Conservation (phyloP, 2,113 vertebrate genomes). For the Dascyllus trimaculatus region DNA sequence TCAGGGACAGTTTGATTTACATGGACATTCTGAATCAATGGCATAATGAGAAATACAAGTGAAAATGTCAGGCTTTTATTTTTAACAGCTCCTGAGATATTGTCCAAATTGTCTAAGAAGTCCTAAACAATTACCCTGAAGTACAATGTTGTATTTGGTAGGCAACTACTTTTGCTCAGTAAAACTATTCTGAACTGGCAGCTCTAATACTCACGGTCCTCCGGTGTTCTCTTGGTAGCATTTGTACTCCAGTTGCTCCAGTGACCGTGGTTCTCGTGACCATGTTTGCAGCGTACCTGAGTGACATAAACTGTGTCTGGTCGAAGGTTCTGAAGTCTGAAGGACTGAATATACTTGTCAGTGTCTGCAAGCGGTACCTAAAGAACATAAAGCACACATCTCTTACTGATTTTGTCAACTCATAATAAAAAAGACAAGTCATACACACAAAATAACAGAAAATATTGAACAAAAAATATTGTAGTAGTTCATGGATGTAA, state of each 20-base stretch:
- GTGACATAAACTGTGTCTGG: conserved; percentile 87
- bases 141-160: too few species aligned
- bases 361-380: conserved; percentile 87
- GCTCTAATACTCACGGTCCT: conserved; percentile 87
- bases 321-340: conserved; percentile 88
- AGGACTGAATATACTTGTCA: conserved; percentile 79
- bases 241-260: conserved; percentile 95
- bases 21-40: too few species aligned
- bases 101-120: too few species aligned
- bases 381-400: conserved; percentile 21
- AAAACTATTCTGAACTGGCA: not conserved
- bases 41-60: too few species aligned
- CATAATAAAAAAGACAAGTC: not conserved
- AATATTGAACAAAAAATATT: too few species aligned
- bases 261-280: conserved; percentile 63
- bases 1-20: too few species aligned
- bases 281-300: conserved; percentile 87
- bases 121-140: too few species aligned
- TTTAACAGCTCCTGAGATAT: too few species aligned
- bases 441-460: not conserved
- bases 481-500: too few species aligned
- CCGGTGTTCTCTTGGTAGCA: conserved; percentile 81
- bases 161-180: too few species aligned
- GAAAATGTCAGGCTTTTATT: too few species aligned
- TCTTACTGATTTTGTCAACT: not conserved